phyloP scores from a whole-genome alignment of 1,140 invertebrate species.

The Stegodyphus dumicola region DNA sequence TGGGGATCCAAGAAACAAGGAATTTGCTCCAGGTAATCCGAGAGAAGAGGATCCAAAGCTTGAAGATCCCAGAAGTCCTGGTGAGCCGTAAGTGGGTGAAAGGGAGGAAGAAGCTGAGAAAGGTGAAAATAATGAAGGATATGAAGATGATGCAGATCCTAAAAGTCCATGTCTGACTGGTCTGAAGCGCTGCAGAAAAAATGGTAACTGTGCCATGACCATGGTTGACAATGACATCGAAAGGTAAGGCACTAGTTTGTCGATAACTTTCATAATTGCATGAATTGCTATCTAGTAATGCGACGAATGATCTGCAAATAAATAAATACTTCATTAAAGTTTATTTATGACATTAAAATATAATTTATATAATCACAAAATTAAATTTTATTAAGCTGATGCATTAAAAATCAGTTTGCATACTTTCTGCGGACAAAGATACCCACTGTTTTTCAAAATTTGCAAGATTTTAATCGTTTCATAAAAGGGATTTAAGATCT shows the following conservation, averaged over 20 bases:
- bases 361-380: too few relatives aligned
- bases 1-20: neutral
- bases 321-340: too few relatives aligned
- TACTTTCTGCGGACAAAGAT: too few relatives aligned
- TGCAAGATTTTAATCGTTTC: too few relatives aligned
- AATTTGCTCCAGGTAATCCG: neutral
- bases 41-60: slow-evolving; percentile 8
- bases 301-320: too few relatives aligned
- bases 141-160: neutral
- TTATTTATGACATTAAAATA: too few relatives aligned
- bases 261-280: slow-evolving; percentile 14
- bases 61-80: neutral
- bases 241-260: slow-evolving; percentile 11
- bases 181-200: slow-evolving; percentile 39
- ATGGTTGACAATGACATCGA: neutral
- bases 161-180: slow-evolving; percentile 14
- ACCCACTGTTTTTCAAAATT: too few relatives aligned
- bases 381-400: too few relatives aligned
- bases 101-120: slow-evolving; percentile 8
- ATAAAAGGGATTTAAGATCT: too few relatives aligned
- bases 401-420: too few relatives aligned
- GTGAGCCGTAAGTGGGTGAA: slow-evolving; percentile 13
- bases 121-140: slow-evolving; percentile 6
- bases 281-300: too few relatives aligned
- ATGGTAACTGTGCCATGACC: slow-evolving; percentile 22